Base-by-base conservation (phyloP, 2,888 invertebrate genomes). In the Heliconius sara region DNA sequence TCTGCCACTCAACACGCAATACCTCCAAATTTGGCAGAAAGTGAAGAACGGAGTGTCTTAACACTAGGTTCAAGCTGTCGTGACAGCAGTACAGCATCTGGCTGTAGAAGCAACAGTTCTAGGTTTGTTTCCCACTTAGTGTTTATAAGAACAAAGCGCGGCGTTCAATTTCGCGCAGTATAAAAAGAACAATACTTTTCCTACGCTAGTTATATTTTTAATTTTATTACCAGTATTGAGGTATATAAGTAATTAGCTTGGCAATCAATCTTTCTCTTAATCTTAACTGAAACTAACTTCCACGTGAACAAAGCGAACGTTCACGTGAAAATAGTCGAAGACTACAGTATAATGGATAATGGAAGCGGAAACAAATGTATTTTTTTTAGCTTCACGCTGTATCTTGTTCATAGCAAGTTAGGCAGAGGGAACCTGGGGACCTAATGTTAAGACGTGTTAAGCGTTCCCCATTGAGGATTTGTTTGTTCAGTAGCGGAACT, bases 211-310 rank as follows among this genome's bases (percentile, higher is more conserved):
- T 34, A 34, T 9, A 19, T 30, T 66, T 22, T 13, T 0, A 22
- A 30, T 67, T 67, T 22, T 67, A 22, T 22, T 67, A 67, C 22
- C 22, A 30, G 9, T 10, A 19, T 34, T 10, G 22, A 67, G 67
- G 10, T 12, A 2, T 25, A 5, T 25, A 70, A 68, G 13, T 43
- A 2, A 43, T 47, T 19, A 16, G 43, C 16, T 43, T 25, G 16
- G 25, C 25, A 43, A 70, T 70, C 70, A 70, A 25, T 70, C 70
- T 70, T 70, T 70, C 25, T 70, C 70, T 43, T 25, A 70, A 70
- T 25, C 68, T n/a, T 70, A 70, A 70, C 43, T 70, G 13, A 70
- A 47, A 70, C 70, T 70, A 70, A 70, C 43, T 70, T 70, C 25
- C 9, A 70, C 16, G 25, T 13, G 43, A 47, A 70, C 70, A 70